These are phyloP conservation scores for Drosophila hamatofila DNA, from an alignment of 2,888 invertebrate species.

Conservation along the genomic window DNA sequence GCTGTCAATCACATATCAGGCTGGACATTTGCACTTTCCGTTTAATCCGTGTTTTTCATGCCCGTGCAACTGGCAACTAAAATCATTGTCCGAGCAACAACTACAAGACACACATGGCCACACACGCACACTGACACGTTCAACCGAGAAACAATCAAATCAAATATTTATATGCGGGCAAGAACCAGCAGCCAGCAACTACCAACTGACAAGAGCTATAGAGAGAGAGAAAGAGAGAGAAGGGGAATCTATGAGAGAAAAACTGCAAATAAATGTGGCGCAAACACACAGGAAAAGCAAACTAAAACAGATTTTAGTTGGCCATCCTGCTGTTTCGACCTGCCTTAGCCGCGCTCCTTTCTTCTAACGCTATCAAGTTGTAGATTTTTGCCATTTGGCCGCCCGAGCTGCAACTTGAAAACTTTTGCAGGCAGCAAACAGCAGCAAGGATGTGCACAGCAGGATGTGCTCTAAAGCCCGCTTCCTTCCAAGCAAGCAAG, in stretches of 20 bases:
- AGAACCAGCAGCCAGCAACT: slow-evolving; percentile 51
- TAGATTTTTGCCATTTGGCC: slow-evolving; percentile 59
- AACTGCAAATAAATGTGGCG: slow-evolving; percentile 57
- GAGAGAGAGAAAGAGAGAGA: neutral
- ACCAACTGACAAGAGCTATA: slow-evolving; percentile 24
- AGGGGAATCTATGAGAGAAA: neutral
- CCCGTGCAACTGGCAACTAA: slow-evolving; percentile 17
- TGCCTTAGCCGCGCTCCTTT: slow-evolving; percentile 7
- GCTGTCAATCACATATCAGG: neutral
- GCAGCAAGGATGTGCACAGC: slow-evolving; percentile 28
- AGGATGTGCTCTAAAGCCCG: slow-evolving; percentile 25
- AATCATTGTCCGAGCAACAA: slow-evolving; percentile 48
- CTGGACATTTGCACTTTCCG: slow-evolving; percentile 21
- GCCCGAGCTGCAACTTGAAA: slow-evolving; percentile 53
- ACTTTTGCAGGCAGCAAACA: slow-evolving; percentile 54
- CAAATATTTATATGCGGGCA: slow-evolving; percentile 79
- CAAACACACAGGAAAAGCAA: slow-evolving; percentile 40
- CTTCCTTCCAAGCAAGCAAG: slow-evolving; percentile 16
- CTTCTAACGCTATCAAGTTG: slow-evolving; percentile 33
- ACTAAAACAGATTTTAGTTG: slow-evolving; percentile 58
- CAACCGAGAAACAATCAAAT: slow-evolving; percentile 67
- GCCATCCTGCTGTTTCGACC: slow-evolving; percentile 15
- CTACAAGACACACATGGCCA: slow-evolving; percentile 13
- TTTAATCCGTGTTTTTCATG: slow-evolving; percentile 9
- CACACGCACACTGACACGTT: slow-evolving; percentile 22